Conservation (phyloP, 2,797 vertebrate species). For the Mus spretus region DNA sequence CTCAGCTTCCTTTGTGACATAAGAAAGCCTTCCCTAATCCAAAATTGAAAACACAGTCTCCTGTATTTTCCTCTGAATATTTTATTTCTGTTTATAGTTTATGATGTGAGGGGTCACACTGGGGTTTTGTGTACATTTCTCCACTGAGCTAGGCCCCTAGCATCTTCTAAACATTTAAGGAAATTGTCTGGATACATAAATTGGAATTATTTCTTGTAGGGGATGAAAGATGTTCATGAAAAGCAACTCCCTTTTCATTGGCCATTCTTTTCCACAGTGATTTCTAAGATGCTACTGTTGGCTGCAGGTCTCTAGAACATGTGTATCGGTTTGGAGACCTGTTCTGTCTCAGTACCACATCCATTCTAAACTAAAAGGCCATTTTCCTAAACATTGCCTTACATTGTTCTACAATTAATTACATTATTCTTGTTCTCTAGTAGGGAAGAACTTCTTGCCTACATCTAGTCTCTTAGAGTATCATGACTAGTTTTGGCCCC, state of each 20-base stretch:
- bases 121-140: background rate
- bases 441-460: background rate
- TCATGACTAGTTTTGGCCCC: background rate
- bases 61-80: background rate
- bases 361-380: background rate
- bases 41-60: background rate
- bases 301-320: background rate
- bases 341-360: background rate
- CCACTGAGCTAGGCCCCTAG: background rate
- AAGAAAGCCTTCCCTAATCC: background rate
- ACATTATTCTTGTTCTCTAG: background rate
- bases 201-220: background rate
- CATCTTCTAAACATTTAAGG: background rate
- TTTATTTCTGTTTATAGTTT: background rate
- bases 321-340: background rate
- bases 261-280: background rate
- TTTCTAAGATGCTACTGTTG: background rate
- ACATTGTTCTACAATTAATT: background rate
- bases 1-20: background rate
- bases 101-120: background rate
- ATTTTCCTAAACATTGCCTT: background rate
- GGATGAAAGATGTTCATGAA: background rate
- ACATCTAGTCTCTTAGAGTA: background rate
- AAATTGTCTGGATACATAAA: background rate
- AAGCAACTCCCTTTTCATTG: background rate